A percentile compares a stretch with the other conserved stretches of the same genome.
These are phyloP conservation scores for Hoplodrina ambigua DNA, from an alignment of 2,888 invertebrate genomes.

Conservation along the genomic window DNA sequence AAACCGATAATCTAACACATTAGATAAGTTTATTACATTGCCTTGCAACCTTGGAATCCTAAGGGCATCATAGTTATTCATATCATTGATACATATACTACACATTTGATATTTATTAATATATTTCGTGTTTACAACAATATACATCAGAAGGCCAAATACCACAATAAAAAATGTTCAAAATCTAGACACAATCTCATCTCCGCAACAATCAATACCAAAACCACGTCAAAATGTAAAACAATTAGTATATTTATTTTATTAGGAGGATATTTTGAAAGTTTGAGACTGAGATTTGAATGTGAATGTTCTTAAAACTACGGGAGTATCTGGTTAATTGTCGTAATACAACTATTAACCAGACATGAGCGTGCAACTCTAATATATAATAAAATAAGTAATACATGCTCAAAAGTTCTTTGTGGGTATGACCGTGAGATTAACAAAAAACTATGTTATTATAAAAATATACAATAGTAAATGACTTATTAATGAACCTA, in stretches of 20 bases:
- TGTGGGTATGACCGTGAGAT: constrained; percentile 6
- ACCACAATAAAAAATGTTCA: no score
- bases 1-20: not conserved
- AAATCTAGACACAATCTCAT: no score
- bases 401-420: constrained; percentile 26
- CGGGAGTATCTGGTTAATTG: no score
- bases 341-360: constrained; percentile 29
- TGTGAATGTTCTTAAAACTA: no score
- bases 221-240: no score
- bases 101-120: constrained; percentile 24
- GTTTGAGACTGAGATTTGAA: no score
- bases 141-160: constrained; percentile 16
- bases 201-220: no score
- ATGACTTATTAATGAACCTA: constrained; percentile 41
- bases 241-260: no score
- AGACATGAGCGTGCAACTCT: constrained; percentile 24
- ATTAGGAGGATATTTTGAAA: no score
- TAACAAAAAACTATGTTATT: constrained; percentile 25
- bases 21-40: not conserved
- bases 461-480: constrained; percentile 51
- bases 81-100: constrained; percentile 12
- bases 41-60: not conserved
- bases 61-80: not conserved
- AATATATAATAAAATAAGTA: constrained; percentile 35
- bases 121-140: constrained; percentile 41